These are phyloP conservation scores for Zygogramma bicolorata DNA, from an alignment of 2,888 invertebrate genomes.

Conservation along the genomic window DNA sequence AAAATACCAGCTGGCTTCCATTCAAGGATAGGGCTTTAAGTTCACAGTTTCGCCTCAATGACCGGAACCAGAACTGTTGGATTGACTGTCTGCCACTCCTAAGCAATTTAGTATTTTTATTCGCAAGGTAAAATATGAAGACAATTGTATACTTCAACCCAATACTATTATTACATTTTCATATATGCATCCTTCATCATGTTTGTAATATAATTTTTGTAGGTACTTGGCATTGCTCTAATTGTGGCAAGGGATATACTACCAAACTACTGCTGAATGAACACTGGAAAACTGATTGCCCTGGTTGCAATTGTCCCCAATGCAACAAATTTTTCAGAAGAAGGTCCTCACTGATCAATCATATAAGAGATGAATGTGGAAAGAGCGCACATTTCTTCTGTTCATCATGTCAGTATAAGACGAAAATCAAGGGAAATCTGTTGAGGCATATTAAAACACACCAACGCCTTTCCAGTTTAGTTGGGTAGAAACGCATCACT, in stretches of 20 bases:
- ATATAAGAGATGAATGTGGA: slow-evolving; percentile 7
- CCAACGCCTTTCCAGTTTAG: no score
- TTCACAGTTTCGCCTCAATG: no score
- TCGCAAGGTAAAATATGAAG: no score
- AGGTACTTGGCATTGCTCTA: not conserved
- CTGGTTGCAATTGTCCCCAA: slow-evolving; percentile 1
- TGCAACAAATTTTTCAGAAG: slow-evolving; percentile 4
- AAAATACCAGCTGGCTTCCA: no score
- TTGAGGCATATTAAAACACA: slow-evolving; percentile 28
- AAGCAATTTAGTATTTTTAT: no score
- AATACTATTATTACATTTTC: no score
- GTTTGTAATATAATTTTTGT: not conserved
- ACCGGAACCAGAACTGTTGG: no score
- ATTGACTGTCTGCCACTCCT: no score
- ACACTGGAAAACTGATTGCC: not conserved
- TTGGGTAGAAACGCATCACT: no score
- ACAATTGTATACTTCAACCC: no score
- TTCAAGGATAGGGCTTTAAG: no score
- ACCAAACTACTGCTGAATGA: not conserved
- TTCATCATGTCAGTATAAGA: not conserved
- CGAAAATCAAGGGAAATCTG: not conserved
- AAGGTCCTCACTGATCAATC: not conserved
- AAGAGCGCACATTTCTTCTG: not conserved
- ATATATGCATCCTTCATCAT: no score
- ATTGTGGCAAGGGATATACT: not conserved